Percentiles rank a stretch among this genome's conserved stretches.
These are phyloP conservation scores for Callosobruchus maculatus DNA, from an alignment of 2,888 invertebrate species.

Conservation along the genomic window DNA sequence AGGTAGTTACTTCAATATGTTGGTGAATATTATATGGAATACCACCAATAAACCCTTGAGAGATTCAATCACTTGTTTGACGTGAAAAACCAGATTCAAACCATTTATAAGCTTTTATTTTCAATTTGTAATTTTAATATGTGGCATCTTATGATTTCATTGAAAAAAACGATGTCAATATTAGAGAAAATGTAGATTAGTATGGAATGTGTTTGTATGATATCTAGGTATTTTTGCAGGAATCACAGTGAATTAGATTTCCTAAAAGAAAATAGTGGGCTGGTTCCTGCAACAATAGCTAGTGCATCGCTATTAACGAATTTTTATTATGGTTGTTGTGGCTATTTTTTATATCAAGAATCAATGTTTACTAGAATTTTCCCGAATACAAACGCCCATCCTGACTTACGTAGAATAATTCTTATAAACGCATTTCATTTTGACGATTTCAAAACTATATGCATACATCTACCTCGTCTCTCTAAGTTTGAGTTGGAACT, in stretches of 20 bases:
- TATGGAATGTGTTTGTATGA: conserved; percentile 13
- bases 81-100: neutral
- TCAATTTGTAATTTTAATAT: neutral
- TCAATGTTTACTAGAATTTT: neutral
- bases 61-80: neutral
- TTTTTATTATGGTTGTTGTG: neutral
- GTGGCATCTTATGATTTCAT: conserved; percentile 17
- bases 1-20: neutral
- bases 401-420: too few relatives aligned
- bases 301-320: neutral
- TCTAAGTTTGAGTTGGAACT: too few relatives aligned
- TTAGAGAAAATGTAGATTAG: conserved; percentile 28
- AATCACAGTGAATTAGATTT: conserved; percentile 10
- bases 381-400: neutral
- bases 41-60: neutral
- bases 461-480: too few relatives aligned
- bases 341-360: neutral
- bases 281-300: neutral
- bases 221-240: neutral
- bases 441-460: too few relatives aligned
- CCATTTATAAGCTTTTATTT: neutral
- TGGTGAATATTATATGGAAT: neutral
- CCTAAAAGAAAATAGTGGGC: neutral
- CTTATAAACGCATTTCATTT: too few relatives aligned
- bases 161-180: conserved; percentile 34